Evolutionary conservation across 2,797 vertebrate species (phyloP), one percentile per base, ranked within the genome.

Genomic region (Corythornis leucogaster): DNA sequence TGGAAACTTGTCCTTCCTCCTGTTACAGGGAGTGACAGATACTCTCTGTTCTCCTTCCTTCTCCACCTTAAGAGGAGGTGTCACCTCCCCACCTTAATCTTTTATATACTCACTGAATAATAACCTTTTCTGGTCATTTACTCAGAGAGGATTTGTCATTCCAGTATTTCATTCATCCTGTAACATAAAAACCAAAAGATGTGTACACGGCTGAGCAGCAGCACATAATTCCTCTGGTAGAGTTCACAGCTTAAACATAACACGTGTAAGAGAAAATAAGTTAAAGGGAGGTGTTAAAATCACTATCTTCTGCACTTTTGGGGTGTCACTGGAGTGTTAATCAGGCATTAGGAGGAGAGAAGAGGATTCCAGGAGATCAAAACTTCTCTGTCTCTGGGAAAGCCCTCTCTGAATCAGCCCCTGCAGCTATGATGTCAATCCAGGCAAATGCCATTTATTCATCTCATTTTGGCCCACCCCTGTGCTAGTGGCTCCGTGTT

Each of bases 71-170:
- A 90, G 33, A 21, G 45, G 4, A 77, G 4, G 26, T 0, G 0
- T 12, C 42, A 61, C 45, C 54, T 82, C 13, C 68, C 15, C 8
- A 30, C 45, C 61, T 80, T 90, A 67, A 90, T 85, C 75, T 88
- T 88, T 90, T 42, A 90, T 84, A 70, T 25, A 50, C 71, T 90
- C 53, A 58, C 57, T 15, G 75, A 85, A 46, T 93, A 93, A 96
- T 77, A 90, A 94, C 53, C 24, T 94, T 92, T 95, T 64, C 85
- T 94, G 86, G 68, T 80, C 94, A 87, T 78, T 93, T 82, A 80
- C 84, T 87, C 79, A 85, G 71, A 22, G 67, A 90, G 87, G 75
- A 87, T 95, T 95, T 94, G 89, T 89, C 92, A 90, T 82, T 90
- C 68, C 86, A 80, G 13, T 70, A 77, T 86, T 91, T 96, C 85